Evolutionary conservation across 2,888 invertebrate species (phyloP), one percentile per base, ranked within the genome.

Genomic region (Hartigia nigra): DNA sequence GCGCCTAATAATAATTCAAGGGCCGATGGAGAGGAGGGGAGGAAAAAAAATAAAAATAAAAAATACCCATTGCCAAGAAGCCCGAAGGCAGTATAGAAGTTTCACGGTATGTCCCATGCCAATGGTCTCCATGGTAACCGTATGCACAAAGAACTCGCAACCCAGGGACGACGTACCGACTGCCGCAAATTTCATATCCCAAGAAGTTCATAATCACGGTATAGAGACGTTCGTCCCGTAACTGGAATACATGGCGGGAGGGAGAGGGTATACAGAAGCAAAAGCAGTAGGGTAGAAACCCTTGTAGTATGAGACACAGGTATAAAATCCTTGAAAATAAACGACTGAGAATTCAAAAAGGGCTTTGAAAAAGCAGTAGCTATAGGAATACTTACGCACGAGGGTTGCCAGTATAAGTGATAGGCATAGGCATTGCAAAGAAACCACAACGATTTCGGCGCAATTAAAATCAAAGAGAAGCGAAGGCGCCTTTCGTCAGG

Each of bases 101-200:
- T 23, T 55, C 55, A 55, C 55, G 55, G 55, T 55, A 55, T 31
- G 72, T 34, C 72, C 32, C 72, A 23, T 34, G 72, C 32, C 82
- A 82, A 78, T 85, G 84, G 82, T 85, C 82, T 82, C 87, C 86
- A 87, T 84, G 88, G 88, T 87, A 87, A 87, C 88, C 85, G 81
- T 82, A 80, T 79, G 79, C 75, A 83, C 86, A 85, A 81, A 80
- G 84, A 82, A 84, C 84, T 81, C 84, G 82, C 85, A 85, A 77
- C 77, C 69, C 37, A 69, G 79, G 55, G 69, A 75, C 69, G 32
- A 39, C 36, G 69, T 76, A 34, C 36, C 69, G 75, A 78, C 82
- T 79, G 77, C 72, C 78, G 78, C 77, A 82, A 79, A 82, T 82
- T 82, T 82, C 81, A 82, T 82, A 82, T 82, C 81, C 76, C 75